phyloP scores from a whole-genome alignment of 2,113 vertebrate species.

The Dasyprocta punctata region DNA sequence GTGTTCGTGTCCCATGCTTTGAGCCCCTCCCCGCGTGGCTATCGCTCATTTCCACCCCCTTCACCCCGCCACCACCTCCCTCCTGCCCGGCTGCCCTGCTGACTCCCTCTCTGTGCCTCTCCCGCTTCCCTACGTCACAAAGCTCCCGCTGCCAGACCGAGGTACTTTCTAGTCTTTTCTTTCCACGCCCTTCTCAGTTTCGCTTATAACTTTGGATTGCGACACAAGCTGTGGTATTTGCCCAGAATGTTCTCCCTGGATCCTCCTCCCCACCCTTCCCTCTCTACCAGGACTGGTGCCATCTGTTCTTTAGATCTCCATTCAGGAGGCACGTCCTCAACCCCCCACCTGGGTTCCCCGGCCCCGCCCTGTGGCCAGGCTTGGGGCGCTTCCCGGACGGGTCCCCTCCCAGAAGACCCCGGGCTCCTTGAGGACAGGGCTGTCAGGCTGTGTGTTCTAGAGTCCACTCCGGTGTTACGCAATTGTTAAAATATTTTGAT shows the following conservation, averaged over 20 bases:
- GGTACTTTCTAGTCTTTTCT: background rate
- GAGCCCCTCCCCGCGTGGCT: background rate
- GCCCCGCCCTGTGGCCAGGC: background rate
- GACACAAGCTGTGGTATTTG: background rate
- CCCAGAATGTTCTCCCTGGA: background rate
- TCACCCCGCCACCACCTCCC: background rate
- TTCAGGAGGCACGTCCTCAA: background rate
- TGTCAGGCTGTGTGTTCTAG: background rate
- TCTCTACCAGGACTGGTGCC: background rate
- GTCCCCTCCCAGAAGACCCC: background rate
- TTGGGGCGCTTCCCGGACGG: background rate
- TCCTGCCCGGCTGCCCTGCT: background rate
- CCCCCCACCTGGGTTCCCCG: background rate
- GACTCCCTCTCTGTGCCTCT: background rate
- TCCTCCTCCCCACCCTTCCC: background rate
- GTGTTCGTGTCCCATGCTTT: background rate
- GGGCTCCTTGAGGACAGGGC: background rate
- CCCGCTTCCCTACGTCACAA: background rate
- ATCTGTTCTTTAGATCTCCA: background rate
- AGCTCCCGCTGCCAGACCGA: background rate
- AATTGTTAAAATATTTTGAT: constrained; percentile 8
- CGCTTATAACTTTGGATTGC: background rate
- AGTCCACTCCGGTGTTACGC: background rate
- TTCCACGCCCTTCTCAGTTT: background rate
- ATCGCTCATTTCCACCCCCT: rapidly evolving